These are phyloP conservation scores for Odontomachus brunneus DNA, from an alignment of 1,140 invertebrate species.

Conservation along the genomic window DNA sequence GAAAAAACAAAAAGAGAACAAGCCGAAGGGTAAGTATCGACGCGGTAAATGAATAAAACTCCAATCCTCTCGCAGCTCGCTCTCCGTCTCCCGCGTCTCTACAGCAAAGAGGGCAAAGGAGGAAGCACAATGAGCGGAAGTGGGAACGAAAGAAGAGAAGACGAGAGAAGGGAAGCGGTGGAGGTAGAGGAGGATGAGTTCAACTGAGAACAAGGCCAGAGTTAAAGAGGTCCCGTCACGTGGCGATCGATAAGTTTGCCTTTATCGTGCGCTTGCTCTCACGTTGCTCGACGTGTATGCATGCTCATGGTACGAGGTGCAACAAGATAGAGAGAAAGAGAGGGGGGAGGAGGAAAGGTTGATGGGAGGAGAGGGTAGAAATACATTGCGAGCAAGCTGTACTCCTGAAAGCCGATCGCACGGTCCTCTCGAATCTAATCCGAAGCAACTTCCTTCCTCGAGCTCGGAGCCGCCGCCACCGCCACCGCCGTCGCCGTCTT, in stretches of 20 bases:
- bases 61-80: conserved; percentile 53
- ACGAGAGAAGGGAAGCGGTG: not conserved
- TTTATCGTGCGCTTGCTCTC: conserved; percentile 65
- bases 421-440: conserved; percentile 63
- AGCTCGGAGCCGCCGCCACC: conserved; percentile 6
- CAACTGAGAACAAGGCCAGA: conserved; percentile 47
- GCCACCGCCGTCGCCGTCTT: conserved; percentile 12
- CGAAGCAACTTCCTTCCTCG: conserved; percentile 47
- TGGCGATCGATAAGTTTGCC: conserved; percentile 63
- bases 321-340: not conserved
- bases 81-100: too few species aligned
- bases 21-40: conserved; percentile 12
- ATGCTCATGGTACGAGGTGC: not conserved
- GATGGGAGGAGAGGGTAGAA: too few species aligned
- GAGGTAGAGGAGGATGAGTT: conserved; percentile 34
- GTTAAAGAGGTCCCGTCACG: conserved; percentile 45
- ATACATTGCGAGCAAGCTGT: conserved; percentile 42
- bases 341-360: too few species aligned
- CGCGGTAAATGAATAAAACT: conserved; percentile 68
- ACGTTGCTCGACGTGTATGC: conserved; percentile 24
- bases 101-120: conserved; percentile 6
- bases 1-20: too few species aligned
- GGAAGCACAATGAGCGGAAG: not conserved
- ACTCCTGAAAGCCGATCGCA: conserved; percentile 55
- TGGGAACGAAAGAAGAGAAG: not conserved